Evolutionary conservation across 2,797 vertebrate genomes (phyloP).

Genomic region (Notolabrus celidotus): DNA sequence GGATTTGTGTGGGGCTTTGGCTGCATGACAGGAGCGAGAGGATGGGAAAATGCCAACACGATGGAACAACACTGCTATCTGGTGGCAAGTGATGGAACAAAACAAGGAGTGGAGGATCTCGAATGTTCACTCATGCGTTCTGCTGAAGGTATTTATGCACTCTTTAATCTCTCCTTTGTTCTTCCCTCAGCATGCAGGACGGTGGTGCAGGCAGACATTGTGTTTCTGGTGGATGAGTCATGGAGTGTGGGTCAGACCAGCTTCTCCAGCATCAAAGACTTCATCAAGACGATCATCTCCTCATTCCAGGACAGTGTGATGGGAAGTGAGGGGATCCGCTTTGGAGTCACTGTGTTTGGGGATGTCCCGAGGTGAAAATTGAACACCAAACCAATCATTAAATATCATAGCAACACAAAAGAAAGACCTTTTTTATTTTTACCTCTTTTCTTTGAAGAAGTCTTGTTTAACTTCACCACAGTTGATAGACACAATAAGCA

Average conservation of each 20-base stretch:
- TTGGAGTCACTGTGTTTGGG: slow-evolving; percentile 88
- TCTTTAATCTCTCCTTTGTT: not conserved
- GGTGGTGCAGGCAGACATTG: slow-evolving; percentile 84
- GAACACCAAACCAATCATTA: not conserved
- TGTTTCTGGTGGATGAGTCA: slow-evolving; percentile 90
- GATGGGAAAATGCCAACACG: slow-evolving; percentile 9
- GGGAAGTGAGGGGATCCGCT: slow-evolving; percentile 86
- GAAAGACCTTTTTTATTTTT: not conserved
- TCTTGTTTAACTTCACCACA: not conserved
- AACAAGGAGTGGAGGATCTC: not conserved
- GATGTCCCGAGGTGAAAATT: slow-evolving; percentile 85
- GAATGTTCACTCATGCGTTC: not conserved
- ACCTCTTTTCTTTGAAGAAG: not conserved
- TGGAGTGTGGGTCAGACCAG: slow-evolving; percentile 80
- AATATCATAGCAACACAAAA: not conserved
- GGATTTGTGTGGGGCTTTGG: slow-evolving; percentile 62
- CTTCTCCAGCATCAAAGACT: slow-evolving; percentile 84
- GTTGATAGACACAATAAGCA: not conserved
- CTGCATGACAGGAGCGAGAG: slow-evolving; percentile 51
- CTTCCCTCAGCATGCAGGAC: slow-evolving; percentile 86
- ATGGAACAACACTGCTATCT: slow-evolving; percentile 80
- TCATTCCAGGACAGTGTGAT: slow-evolving; percentile 80
- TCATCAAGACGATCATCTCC: slow-evolving; percentile 80
- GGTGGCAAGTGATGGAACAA: slow-evolving; percentile 60
- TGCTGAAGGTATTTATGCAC: not conserved